phyloP scores from a whole-genome alignment of 2,888 invertebrate genomes.

The Flabesymbios commensalis region DNA sequence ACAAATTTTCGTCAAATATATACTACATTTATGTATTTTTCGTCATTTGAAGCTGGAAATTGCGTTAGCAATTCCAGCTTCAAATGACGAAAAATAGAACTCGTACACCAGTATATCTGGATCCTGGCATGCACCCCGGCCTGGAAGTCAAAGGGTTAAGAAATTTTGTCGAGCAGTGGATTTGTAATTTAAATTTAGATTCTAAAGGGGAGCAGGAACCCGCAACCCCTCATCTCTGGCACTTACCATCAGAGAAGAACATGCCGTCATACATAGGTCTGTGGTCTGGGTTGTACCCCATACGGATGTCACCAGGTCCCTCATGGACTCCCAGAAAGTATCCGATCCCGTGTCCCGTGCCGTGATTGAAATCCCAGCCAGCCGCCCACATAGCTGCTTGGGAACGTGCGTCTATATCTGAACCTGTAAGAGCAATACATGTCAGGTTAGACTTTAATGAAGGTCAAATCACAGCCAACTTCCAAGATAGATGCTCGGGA shows the following conservation, averaged over 20 bases:
- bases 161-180: not conserved
- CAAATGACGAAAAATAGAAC: too few relatives aligned
- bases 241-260: constrained; percentile 49
- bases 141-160: too few relatives aligned
- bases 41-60: too few relatives aligned
- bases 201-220: not conserved
- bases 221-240: not conserved
- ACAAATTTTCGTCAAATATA: too few relatives aligned
- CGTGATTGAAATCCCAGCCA: constrained; percentile 55
- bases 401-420: constrained; percentile 34
- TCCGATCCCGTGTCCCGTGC: constrained; percentile 79
- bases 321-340: constrained; percentile 82
- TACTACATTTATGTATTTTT: too few relatives aligned
- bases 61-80: too few relatives aligned
- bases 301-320: constrained; percentile 60
- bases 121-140: too few relatives aligned
- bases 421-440: constrained; percentile 16
- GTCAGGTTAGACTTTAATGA: constrained; percentile 66
- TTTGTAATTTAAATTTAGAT: not conserved
- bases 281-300: constrained; percentile 37
- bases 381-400: constrained; percentile 52
- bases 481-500: constrained; percentile 54
- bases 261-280: constrained; percentile 44
- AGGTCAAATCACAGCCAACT: constrained; percentile 51
- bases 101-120: too few relatives aligned